A percentile compares a stretch with the other conserved stretches of the same genome.
phyloP scores from a whole-genome alignment of 1,140 invertebrate genomes.

The Orchesella cincta region DNA sequence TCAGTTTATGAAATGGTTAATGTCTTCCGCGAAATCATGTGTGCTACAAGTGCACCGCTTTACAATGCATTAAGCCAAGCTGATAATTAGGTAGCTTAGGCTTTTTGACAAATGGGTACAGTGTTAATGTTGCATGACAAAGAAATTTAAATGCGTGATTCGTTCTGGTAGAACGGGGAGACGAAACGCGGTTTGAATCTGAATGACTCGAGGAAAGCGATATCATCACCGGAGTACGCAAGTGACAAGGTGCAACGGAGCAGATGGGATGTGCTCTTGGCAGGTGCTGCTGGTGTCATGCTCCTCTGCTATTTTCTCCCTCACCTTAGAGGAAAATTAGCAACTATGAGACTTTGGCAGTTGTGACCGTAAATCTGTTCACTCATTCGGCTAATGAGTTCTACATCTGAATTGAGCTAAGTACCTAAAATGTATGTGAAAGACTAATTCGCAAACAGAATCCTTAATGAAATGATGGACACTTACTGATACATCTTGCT shows the following conservation, averaged over 20 bases:
- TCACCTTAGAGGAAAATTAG: not conserved
- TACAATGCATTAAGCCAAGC: not conserved
- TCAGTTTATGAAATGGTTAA: no score
- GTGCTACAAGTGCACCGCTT: no score
- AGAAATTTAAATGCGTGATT: not conserved
- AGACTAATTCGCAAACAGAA: no score
- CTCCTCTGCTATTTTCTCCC: not conserved
- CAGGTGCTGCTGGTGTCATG: not conserved
- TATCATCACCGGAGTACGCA: not conserved
- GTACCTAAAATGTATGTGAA: no score
- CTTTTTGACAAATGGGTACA: conserved; percentile 1
- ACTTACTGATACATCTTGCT: no score
- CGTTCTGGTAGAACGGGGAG: not conserved
- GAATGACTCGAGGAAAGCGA: not conserved
- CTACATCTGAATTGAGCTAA: no score
- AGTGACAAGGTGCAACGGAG: not conserved
- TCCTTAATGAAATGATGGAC: no score
- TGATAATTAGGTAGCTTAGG: not conserved
- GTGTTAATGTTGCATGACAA: conserved; percentile 1
- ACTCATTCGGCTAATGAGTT: no score
- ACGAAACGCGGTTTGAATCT: no score
- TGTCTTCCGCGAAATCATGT: no score
- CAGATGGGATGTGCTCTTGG: not conserved
- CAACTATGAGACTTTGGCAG: not conserved
- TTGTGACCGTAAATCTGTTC: not conserved